Base-by-base conservation (phyloP, 1,140 invertebrate species). In the Ganaspis sp. region DNA sequence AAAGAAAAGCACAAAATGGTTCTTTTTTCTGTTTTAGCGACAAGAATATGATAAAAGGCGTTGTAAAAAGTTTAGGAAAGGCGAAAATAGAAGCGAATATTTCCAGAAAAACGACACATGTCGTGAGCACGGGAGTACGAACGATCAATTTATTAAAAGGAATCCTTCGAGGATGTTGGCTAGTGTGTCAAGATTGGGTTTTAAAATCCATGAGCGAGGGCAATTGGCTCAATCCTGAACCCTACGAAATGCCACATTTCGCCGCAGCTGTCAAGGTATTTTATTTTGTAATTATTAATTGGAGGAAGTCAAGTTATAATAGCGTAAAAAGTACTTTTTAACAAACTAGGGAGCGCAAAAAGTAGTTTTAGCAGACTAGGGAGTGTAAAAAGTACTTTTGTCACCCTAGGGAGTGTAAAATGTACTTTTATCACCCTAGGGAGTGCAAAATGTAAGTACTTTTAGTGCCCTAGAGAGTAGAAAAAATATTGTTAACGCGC, bases 101-200 rank as follows among this genome's bases (percentile, higher is more conserved):
- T 1, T 85, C 90, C 4, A 81, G 78, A 79, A 79, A 80, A 21
- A 92, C 91, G 12, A 92, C 90, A 15, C 91, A 92, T 73, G 85
- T 92, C 8, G 81, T 92, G 5, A 89, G 86, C 45, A 87, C 89
- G 1, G 90, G 90, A 70, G 79, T 90, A 5, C 83, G 91, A 8
- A 92, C 92, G 2, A 83, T 92, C 37, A 92, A 92, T 82, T 74
- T 92, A 29, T 73, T 92, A 9, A 87, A 87, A 74, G 91, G 87
- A 71, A 90, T 92, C 71, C 87, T 91, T 74, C 82, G 91, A 77
- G 92, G 92, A 12, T 92, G 90, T 64, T 92, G 91, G 91, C 79
- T 92, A 2, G 81, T 92, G 4, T 83, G 75, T 21, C 77, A 89
- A n/a, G 87, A 90, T 37, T 92, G 92, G 91, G 77, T 89, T 64